Conservation (phyloP, 2,797 vertebrate species). For the Aselliscus stoliczkanus region DNA sequence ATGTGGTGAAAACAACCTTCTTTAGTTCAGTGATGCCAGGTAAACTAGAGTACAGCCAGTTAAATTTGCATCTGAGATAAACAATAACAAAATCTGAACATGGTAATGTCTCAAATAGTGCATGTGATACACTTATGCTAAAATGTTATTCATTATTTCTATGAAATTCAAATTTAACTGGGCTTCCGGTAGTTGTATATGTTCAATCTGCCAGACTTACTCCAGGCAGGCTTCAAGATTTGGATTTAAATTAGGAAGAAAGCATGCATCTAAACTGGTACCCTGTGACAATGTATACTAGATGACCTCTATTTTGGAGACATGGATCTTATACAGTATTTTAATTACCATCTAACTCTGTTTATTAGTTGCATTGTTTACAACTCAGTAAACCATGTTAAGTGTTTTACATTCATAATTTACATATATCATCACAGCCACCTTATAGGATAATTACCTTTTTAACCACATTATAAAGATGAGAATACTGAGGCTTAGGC, state of each 20-base stretch:
- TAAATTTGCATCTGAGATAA: neutral
- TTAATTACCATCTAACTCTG: neutral
- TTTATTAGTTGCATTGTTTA: neutral
- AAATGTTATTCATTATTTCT: neutral
- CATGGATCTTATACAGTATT: neutral
- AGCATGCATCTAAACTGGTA: accelerated
- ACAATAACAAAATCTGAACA: neutral
- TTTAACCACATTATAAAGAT: neutral
- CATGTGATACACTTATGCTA: neutral
- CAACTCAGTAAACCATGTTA: neutral
- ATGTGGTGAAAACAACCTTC: neutral
- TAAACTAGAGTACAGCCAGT: neutral
- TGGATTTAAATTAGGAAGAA: neutral
- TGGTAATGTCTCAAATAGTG: neutral
- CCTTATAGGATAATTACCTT: neutral
- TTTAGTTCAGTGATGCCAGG: neutral
- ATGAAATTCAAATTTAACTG: neutral
- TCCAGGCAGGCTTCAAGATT: neutral
- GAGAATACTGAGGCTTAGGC: neutral
- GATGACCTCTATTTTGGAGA: neutral
- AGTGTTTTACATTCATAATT: neutral
- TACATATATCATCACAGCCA: neutral
- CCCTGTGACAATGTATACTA: neutral
- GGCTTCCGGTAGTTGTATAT: neutral
- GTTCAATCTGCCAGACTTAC: neutral